Conservation (phyloP, 2,113 vertebrate genomes). For the Bambusicola thoracicus region DNA sequence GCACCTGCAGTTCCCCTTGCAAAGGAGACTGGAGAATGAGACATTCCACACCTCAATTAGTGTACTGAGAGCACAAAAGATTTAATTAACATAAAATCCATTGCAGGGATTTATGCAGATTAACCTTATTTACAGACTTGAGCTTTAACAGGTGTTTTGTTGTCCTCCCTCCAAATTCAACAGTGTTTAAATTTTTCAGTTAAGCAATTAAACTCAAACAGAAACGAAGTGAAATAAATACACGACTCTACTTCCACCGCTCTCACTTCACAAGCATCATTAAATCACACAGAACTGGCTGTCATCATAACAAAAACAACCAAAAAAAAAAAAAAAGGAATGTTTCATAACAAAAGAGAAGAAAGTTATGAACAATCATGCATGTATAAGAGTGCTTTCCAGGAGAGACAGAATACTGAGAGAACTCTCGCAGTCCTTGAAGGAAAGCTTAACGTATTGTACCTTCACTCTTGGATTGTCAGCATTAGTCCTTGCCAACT, state of each 20-base stretch:
- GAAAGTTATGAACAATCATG: background rate
- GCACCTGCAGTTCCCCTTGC: conserved; percentile 34
- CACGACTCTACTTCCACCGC: background rate
- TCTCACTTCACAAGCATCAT: background rate
- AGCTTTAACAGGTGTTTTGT: conserved; percentile 43
- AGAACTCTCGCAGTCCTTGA: background rate
- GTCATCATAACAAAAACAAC: background rate
- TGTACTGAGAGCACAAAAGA: conserved; percentile 41
- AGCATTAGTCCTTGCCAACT: conserved; percentile 30
- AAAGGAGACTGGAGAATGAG: conserved; percentile 22
- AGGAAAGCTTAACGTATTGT: conserved; percentile 13
- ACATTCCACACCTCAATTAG: conserved; percentile 55
- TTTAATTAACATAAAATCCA: conserved; percentile 52
- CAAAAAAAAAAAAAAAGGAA: background rate
- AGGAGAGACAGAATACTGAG: background rate
- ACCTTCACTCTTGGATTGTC: conserved; percentile 15
- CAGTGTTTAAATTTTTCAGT: conserved; percentile 18
- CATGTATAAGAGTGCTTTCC: background rate
- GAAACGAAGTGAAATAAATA: conserved; percentile 16
- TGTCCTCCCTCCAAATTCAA: conserved; percentile 18
- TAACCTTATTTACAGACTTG: conserved; percentile 41
- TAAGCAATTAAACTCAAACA: background rate
- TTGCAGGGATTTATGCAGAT: conserved; percentile 43
- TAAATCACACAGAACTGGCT: background rate
- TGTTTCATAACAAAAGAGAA: background rate